These are phyloP conservation scores for Pollicipes pollicipes DNA, from an alignment of 1,140 invertebrate species.

Conservation along the genomic window DNA sequence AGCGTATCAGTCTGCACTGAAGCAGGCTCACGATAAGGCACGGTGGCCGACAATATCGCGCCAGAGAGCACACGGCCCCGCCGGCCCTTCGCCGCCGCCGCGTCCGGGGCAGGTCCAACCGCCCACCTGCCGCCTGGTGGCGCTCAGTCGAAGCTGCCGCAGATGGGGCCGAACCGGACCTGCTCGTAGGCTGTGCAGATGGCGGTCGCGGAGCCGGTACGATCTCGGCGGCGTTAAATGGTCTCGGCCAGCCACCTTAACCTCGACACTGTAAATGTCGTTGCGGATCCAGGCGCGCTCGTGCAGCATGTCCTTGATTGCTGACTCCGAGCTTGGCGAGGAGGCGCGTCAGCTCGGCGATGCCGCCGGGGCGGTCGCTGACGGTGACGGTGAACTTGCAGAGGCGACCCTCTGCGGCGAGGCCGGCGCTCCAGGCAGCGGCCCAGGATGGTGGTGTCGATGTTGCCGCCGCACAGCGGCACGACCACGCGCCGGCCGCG, in stretches of 20 bases:
- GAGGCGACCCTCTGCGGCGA: constrained; percentile 70
- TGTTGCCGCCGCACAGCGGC: constrained; percentile 75
- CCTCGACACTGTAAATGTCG: constrained; percentile 65
- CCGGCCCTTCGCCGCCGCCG: no score
- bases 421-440: constrained; percentile 68
- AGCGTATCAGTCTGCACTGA: no score
- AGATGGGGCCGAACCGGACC: background rate
- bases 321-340: constrained; percentile 60
- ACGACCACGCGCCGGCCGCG: constrained; percentile 71
- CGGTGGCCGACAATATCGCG: no score
- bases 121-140: background rate
- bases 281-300: constrained; percentile 76
- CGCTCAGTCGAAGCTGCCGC: background rate
- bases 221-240: background rate
- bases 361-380: constrained; percentile 48
- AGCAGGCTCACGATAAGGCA: no score
- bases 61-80: no score
- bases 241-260: constrained; percentile 16
- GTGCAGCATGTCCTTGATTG: constrained; percentile 85
- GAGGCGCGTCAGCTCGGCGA: constrained; percentile 61
- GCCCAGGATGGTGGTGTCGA: constrained; percentile 76
- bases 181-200: background rate
- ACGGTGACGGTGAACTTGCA: constrained; percentile 72
- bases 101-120: no score
- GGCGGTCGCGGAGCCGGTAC: background rate